Evolutionary conservation across 2,888 invertebrate genomes (phyloP).

Genomic region (Tipula confusa): DNA sequence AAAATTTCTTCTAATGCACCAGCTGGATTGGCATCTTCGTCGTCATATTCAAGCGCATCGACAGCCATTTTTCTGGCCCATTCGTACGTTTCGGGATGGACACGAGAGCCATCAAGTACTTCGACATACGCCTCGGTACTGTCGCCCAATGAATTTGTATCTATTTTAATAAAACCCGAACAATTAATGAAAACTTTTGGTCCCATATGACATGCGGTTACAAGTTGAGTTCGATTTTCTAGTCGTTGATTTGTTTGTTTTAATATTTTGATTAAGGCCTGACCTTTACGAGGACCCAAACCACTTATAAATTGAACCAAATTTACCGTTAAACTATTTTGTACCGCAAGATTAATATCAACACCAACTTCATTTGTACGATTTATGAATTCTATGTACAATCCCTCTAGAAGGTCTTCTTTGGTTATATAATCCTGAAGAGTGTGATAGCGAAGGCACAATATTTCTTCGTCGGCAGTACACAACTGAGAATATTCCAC

Average conservation of each 20-base stretch:
- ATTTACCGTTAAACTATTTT: slow-evolving; percentile 80
- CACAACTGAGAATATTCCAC: slow-evolving; percentile 95
- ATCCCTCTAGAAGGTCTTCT: slow-evolving; percentile 79
- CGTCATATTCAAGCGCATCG: slow-evolving; percentile 96
- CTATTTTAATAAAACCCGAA: slow-evolving; percentile 98
- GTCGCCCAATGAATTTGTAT: slow-evolving; percentile 91
- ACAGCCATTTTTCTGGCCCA: slow-evolving; percentile 99
- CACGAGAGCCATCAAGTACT: slow-evolving; percentile 93
- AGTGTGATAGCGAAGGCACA: slow-evolving; percentile 88
- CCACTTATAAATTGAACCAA: slow-evolving; percentile 96
- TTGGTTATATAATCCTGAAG: slow-evolving; percentile 76
- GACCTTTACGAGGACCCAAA: slow-evolving; percentile 90
- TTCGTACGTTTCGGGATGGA: slow-evolving; percentile 99
- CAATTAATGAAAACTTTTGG: slow-evolving; percentile 98
- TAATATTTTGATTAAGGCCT: slow-evolving; percentile 76
- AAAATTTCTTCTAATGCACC: slow-evolving; percentile 96
- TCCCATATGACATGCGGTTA: slow-evolving; percentile 94
- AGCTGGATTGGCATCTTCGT: slow-evolving; percentile 93
- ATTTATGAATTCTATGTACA: slow-evolving; percentile 88
- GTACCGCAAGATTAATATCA: slow-evolving; percentile 89
- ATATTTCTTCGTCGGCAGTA: slow-evolving; percentile 92
- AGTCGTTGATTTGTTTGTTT: slow-evolving; percentile 88
- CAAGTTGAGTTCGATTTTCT: slow-evolving; percentile 92
- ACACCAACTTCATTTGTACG: slow-evolving; percentile 97
- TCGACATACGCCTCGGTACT: slow-evolving; percentile 93